phyloP scores from a whole-genome alignment of 2,888 invertebrate genomes.

The Maniola hyperantus region DNA sequence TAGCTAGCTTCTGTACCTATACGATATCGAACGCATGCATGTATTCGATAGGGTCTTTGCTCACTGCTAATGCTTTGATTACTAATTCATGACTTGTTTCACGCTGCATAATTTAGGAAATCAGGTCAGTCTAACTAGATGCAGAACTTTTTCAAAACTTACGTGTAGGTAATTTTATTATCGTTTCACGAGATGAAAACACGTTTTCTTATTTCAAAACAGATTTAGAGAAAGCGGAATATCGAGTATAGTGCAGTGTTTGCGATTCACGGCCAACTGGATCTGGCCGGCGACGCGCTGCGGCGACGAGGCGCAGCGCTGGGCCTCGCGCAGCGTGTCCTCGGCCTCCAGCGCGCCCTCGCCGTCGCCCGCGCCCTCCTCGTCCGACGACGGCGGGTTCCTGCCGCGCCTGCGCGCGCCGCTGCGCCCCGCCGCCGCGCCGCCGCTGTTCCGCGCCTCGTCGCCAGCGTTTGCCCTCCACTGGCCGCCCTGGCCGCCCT shows the following conservation, averaged over 20 bases:
- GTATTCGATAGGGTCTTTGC: no score
- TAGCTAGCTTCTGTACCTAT: no score
- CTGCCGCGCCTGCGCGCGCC: slow-evolving; percentile 82
- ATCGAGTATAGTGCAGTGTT: slow-evolving; percentile 92
- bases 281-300: slow-evolving; percentile 90
- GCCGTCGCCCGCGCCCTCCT: slow-evolving; percentile 71
- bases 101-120: slow-evolving; percentile 63
- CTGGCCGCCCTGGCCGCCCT: slow-evolving; percentile 82
- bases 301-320: slow-evolving; percentile 63
- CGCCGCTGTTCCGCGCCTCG: slow-evolving; percentile 73
- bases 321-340: slow-evolving; percentile 44
- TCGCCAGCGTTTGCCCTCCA: slow-evolving; percentile 70
- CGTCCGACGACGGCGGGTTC: slow-evolving; percentile 94
- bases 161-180: not conserved
- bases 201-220: slow-evolving; percentile 41
- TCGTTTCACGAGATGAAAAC: not conserved
- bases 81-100: slow-evolving; percentile 38
- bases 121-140: slow-evolving; percentile 64
- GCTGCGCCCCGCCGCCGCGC: slow-evolving; percentile 85
- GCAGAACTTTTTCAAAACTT: not conserved
- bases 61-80: not conserved
- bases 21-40: no score
- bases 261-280: slow-evolving; percentile 85
- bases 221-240: slow-evolving; percentile 97
- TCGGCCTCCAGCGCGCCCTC: slow-evolving; percentile 42